Percentiles rank a stretch among this genome's conserved stretches.
phyloP scores from a whole-genome alignment of 2,888 invertebrate genomes.

The Geophilus truncorum region DNA sequence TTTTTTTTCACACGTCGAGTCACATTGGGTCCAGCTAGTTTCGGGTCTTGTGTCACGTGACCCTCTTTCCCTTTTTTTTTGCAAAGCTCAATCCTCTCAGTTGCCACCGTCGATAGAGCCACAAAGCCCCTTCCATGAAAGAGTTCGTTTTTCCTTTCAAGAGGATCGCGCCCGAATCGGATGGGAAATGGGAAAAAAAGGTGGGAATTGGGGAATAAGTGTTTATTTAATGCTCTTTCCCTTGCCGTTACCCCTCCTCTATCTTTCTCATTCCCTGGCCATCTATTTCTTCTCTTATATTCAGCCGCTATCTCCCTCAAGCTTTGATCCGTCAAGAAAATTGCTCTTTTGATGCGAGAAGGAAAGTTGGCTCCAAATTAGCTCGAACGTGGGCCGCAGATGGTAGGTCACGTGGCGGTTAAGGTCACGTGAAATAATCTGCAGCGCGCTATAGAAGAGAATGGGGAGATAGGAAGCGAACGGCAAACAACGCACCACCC shows the following conservation, averaged over 20 bases:
- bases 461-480: not conserved
- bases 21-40: not conserved
- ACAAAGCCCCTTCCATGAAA: slow-evolving; percentile 24
- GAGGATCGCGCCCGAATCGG: slow-evolving; percentile 2
- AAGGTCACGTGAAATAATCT: slow-evolving; percentile 15
- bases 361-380: not conserved
- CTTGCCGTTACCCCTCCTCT: not conserved
- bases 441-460: not conserved
- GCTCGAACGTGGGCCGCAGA: slow-evolving; percentile 4
- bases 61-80: slow-evolving; percentile 8
- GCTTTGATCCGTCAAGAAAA: not conserved
- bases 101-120: slow-evolving; percentile 5
- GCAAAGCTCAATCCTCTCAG: slow-evolving; percentile 17
- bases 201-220: slow-evolving; percentile 21
- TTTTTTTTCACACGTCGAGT: not conserved
- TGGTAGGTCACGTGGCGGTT: not conserved
- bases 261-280: not conserved
- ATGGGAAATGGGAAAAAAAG: not conserved
- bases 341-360: slow-evolving; percentile 12
- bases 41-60: slow-evolving; percentile 13
- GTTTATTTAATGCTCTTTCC: slow-evolving; percentile 19
- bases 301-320: not conserved
- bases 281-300: not conserved
- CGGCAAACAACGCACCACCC: slow-evolving; percentile 7
- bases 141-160: slow-evolving; percentile 17